These are phyloP conservation scores for Agonopterix subpropinquella DNA, from an alignment of 2,888 invertebrate genomes.

Conservation along the genomic window DNA sequence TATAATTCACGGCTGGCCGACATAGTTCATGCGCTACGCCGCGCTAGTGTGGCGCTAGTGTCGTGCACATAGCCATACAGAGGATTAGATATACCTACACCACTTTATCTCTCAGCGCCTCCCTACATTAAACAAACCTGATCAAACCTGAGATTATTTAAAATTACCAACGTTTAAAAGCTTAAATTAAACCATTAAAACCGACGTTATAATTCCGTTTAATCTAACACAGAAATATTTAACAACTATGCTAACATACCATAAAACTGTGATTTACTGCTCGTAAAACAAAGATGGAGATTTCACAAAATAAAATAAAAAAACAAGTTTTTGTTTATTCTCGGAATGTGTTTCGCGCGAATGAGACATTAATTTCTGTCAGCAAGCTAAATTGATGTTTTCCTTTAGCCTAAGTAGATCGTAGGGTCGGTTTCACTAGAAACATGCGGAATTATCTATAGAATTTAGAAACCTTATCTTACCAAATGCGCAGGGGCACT, in stretches of 20 bases:
- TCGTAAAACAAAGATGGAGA: constrained; percentile 4
- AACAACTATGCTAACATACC: background rate
- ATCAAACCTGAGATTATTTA: no score
- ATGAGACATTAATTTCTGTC: constrained; percentile 3
- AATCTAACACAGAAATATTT: background rate
- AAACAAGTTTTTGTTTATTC: constrained; percentile 3
- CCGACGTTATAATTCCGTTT: background rate
- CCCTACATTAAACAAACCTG: no score
- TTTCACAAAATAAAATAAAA: background rate
- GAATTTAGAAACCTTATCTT: no score
- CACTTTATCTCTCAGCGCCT: no score
- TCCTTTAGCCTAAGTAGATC: no score
- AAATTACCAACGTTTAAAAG: no score
- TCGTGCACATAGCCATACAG: no score
- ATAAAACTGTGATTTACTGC: constrained; percentile 1
- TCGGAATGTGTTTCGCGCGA: background rate
- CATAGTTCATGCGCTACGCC: no score
- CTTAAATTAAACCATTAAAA: background rate
- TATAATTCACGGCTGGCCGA: no score
- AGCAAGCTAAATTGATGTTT: background rate
- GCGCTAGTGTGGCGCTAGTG: no score
- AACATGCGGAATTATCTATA: background rate
- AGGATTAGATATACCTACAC: no score
- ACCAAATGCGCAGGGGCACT: no score
- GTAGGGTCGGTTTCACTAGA: background rate